Base-by-base conservation (phyloP, 1,140 invertebrate species). In the Galleria mellonella region DNA sequence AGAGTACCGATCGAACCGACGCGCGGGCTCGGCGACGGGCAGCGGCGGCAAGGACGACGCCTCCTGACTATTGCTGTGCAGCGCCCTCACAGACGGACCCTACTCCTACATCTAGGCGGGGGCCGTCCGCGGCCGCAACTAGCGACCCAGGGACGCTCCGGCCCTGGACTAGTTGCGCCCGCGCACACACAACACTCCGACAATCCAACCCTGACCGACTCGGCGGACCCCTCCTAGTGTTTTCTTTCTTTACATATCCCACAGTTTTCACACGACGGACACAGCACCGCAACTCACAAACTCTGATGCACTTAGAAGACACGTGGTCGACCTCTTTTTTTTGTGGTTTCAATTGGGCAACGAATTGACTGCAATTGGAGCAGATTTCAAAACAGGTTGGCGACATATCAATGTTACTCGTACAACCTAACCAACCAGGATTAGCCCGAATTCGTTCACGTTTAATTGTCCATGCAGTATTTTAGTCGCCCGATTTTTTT, bases 31-130 rank as follows among this genome's bases (percentile, higher is more conserved):
- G 27, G 69, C 72, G 31, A 69, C 81, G 30, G 66, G 84, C 51
- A 78, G 87, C 44, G 88, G 87, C 53, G 90, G 90, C 76, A 96
- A 96, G 81, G 94, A 97, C 84, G 95, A 96, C 87, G 95, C 95
- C 87, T 97, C 96, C 92, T 97, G 96, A 97, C 96, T 97, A 91
- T 94, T 97, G 92, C 93, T 97, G 89, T 97, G 96, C 96, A 97
- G 96, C 94, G 95, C 96, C 92, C 95, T 97, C 90, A 98, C 96
- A 69, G 96, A 98, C 89, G 89, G 89, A 74, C 89, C 89, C 87
- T 90, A 90, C 87, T 90, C 89, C 86, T 90, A 90, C 87, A 90
- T 90, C 79, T 90, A 89, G 88, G 87, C 78, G 55, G 65, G 50
- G 55, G 61, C 52, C 47, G 37, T 47, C 17, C 17, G 17, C 17